Percentiles rank a stretch among this genome's conserved stretches.
These are phyloP conservation scores for Tachyglossus aculeatus DNA, from an alignment of 2,797 vertebrate genomes.

Conservation along the genomic window DNA sequence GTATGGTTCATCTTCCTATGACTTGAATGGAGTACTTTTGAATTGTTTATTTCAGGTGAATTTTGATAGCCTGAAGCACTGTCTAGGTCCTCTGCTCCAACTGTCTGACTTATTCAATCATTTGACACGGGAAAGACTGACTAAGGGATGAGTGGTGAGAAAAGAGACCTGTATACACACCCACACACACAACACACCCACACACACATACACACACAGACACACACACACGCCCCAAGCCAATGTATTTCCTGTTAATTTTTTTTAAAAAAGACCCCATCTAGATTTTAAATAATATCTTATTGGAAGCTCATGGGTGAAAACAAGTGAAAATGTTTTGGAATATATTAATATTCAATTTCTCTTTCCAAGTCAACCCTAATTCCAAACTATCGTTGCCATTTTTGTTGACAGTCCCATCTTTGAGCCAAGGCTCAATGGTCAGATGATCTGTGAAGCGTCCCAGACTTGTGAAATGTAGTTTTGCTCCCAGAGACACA, in stretches of 20 bases:
- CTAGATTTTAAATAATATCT: slow-evolving; percentile 35
- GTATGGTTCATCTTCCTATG: not conserved
- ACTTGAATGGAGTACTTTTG: not conserved
- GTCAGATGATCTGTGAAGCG: no score
- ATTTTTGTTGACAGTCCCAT: not conserved
- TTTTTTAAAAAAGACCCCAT: slow-evolving; percentile 24
- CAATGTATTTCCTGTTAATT: slow-evolving; percentile 18
- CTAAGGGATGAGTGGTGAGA: not conserved
- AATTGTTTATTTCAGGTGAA: slow-evolving; percentile 46
- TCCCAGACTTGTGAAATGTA: no score
- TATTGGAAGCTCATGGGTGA: not conserved
- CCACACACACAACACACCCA: not conserved
- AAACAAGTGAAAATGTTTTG: slow-evolving; percentile 4
- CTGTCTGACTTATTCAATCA: slow-evolving; percentile 45
- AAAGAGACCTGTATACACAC: not conserved
- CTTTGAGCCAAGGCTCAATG: no score
- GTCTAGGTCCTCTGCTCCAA: slow-evolving; percentile 6
- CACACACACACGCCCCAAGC: not conserved
- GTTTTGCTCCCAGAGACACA: no score
- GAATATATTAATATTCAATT: not conserved
- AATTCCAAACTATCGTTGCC: not conserved
- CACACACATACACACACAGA: not conserved
- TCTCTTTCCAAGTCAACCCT: not conserved
- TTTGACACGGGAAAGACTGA: slow-evolving; percentile 3
- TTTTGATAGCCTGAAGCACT: slow-evolving; percentile 26